Base-by-base conservation (phyloP, 2,888 invertebrate genomes). In the Spodoptera picta region DNA sequence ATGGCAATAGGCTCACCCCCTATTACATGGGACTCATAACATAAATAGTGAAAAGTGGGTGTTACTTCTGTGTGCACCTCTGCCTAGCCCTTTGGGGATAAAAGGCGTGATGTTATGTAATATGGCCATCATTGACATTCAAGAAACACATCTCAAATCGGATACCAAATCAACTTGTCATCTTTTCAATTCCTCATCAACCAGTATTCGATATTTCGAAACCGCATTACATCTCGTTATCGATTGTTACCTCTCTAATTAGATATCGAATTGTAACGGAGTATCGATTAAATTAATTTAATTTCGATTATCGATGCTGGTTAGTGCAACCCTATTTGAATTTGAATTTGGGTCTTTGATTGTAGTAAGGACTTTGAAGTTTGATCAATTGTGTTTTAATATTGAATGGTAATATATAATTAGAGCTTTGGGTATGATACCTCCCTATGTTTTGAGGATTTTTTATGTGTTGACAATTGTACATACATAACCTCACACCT, bases 261-360 rank as follows among this genome's bases (percentile, higher is more conserved):
- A 70, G 31, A 49, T 56, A 64, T 72, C 59, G 48, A 66, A 51
- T 44, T 31, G 50, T 65, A 74, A 66, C 63, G 51, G 45, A 12
- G 53, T 61, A 27, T 69, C 65, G 27, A 71, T 71, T 70, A 66
- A 41, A 65, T 69, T 78, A 76, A 78, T 76, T 74, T 48, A 65
- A 68, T 64, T 74, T 63, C 53, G 65, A 80, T 80, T 70, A 36
- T 36, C 36, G 36, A 36, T 36, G 46, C 46, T 14, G n/a, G n/a
- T 73, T 2, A 19, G 49, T 45, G 14, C 47, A 60, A 54, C 42
- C 49, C 53, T 54, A 73, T 55, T 23, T 49, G 27, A 72, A 59
- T 65, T 42, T 14, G 41, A 66, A 69, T 50, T 55, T 72, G 48
- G 51, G 4, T 9, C 6, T 41, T 4, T 11, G 50, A 12, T 45